phyloP scores from a whole-genome alignment of 2,888 invertebrate species.

The Cataglyphis rosenhaueri region DNA sequence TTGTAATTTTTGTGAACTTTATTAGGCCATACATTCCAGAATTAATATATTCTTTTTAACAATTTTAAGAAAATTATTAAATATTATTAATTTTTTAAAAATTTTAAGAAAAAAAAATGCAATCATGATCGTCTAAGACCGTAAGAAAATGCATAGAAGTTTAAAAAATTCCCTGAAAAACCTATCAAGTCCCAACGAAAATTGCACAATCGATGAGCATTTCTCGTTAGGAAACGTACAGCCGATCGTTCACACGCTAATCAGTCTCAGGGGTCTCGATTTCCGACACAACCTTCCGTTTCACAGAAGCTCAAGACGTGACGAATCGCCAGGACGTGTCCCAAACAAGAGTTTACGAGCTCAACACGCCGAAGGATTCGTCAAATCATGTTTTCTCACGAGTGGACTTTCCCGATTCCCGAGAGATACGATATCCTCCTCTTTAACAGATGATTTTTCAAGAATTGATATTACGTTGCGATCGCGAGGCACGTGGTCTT shows the following conservation, averaged over 20 bases:
- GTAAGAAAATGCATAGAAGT: background rate
- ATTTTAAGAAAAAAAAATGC: background rate
- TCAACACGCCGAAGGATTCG: slow-evolving; percentile 5
- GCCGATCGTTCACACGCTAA: slow-evolving; percentile 66
- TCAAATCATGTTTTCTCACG: slow-evolving; percentile 46
- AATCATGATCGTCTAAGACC: background rate
- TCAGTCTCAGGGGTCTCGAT: slow-evolving; percentile 66
- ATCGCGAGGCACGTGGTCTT: background rate
- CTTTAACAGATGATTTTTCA: slow-evolving; percentile 15
- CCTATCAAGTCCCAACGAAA: background rate
- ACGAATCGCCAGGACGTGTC: slow-evolving; percentile 66
- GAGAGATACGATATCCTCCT: slow-evolving; percentile 15
- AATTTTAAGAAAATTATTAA: too few species aligned
- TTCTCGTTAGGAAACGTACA: slow-evolving; percentile 9
- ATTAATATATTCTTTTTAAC: background rate
- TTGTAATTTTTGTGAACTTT: background rate
- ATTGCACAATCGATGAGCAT: background rate
- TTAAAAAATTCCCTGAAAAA: background rate
- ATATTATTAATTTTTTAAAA: too few species aligned
- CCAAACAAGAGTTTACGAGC: slow-evolving; percentile 39
- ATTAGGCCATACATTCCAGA: background rate
- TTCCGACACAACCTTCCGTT: slow-evolving; percentile 53
- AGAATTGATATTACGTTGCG: background rate
- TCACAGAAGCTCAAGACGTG: slow-evolving; percentile 69
- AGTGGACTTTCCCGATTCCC: slow-evolving; percentile 30